Base-by-base conservation (phyloP, 2,797 vertebrate species). In the Crenichthys baileyi region DNA sequence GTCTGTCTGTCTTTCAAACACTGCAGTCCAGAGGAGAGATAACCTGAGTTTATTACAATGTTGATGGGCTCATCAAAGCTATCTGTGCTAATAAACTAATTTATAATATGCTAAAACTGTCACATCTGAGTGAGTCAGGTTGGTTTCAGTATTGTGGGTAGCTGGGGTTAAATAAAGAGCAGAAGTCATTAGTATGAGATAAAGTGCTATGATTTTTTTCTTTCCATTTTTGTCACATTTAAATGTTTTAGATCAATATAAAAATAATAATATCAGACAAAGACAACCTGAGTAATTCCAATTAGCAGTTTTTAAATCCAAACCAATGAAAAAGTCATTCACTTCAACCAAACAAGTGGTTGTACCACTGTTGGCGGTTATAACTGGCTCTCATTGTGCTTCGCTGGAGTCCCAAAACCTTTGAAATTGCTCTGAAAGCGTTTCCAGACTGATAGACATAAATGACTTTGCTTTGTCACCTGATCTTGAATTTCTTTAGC, bases 1-100 rank as follows among this genome's bases (percentile, higher is more conserved):
- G 16, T 53, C 18, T 36, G 22, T 41, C 3, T 78, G 68, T 50
- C 9, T 44, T 5, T 56, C 50, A 56, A 53, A 44, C 26, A 12
- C n/a, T 3, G 65, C 58, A 55, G 50, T 60, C 7, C 51, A 74
- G 44, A 78, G 61, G n/a, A 71, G 36, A 68, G 50, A 77, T 53
- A 29, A 39, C 22, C 51, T 48, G 39, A 79, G 31, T 50, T 80
- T 39, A 78, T 70, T 63, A 29, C 76, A 29, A 76, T 31, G 36
- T 51, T 74, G 61, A 77, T 15, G 24, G 48, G 24, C 16, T 75
- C 70, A 70, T 77, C 31, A 65, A 16, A 81, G n/a, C 41, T 13
- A 0, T 50, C 29, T 58, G 68, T 22, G n/a, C 9, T 65, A 8
- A 36, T 16, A 29, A 60, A 13, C 4, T 48, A 2, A 65, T 41